phyloP scores from a whole-genome alignment of 2,797 vertebrate genomes.

The Nyctalus aviator region DNA sequence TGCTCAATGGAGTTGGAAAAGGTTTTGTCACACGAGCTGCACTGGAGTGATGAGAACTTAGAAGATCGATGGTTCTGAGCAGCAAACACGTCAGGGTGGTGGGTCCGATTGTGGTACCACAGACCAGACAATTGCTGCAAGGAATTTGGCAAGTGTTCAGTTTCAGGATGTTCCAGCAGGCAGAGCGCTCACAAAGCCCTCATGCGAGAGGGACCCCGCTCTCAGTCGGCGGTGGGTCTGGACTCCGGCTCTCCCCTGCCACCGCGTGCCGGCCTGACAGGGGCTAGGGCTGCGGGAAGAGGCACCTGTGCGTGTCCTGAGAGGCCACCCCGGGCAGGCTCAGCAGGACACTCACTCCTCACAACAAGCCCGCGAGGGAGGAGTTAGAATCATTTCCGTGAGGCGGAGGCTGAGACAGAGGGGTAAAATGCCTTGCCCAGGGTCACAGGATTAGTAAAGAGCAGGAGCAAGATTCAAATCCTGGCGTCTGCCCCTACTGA shows the following conservation, averaged over 20 bases:
- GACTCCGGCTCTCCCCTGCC: not conserved
- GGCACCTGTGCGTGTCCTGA: not conserved
- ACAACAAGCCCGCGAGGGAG: not conserved
- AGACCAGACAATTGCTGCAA: slow-evolving; percentile 94
- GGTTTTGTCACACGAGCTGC: slow-evolving; percentile 91
- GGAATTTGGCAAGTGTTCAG: slow-evolving; percentile 50
- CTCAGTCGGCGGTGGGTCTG: not conserved
- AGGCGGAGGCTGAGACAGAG: not conserved
- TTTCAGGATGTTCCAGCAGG: not conserved
- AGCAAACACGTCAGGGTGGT: slow-evolving; percentile 92
- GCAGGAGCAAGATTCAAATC: not conserved
- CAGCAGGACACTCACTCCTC: not conserved
- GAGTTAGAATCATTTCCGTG: not conserved
- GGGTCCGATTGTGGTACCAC: slow-evolving; percentile 96
- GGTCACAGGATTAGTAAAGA: not conserved
- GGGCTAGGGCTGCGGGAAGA: not conserved
- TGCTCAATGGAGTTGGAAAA: slow-evolving; percentile 90
- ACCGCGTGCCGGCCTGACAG: not conserved
- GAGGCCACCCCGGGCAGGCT: not conserved
- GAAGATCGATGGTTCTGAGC: slow-evolving; percentile 90
- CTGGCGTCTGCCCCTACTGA: not conserved
- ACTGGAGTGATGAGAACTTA: slow-evolving; percentile 90
- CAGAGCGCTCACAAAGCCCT: not conserved
- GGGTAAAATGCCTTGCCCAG: not conserved
- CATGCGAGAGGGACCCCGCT: not conserved